Evolutionary conservation across 2,797 vertebrate genomes (phyloP).

Genomic region (Peromyscus attwateri): DNA sequence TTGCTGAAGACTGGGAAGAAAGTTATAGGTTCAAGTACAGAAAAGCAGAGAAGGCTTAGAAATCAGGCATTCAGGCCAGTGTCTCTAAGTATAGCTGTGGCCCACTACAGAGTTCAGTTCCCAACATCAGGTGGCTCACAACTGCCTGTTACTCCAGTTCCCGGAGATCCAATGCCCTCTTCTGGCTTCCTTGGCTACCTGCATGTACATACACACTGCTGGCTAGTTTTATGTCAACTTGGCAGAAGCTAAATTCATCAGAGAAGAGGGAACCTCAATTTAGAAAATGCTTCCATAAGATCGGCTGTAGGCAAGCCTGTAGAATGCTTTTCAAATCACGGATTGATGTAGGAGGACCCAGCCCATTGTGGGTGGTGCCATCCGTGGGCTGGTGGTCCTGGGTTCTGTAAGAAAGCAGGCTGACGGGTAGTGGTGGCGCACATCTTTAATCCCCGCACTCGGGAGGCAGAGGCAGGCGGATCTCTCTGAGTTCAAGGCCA

Average conservation of each 20-base stretch:
- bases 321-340: not conserved
- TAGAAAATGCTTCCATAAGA: not conserved
- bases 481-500: too few relatives aligned
- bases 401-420: not conserved
- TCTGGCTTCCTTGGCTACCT: not conserved
- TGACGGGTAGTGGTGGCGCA: too few relatives aligned
- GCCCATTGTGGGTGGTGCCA: too few relatives aligned
- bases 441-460: too few relatives aligned
- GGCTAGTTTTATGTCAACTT: not conserved
- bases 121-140: not conserved
- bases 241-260: not conserved
- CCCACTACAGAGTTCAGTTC: not conserved
- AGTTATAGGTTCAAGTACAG: constrained; percentile 24
- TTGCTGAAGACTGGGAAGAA: not conserved
- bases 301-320: not conserved
- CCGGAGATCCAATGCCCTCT: not conserved
- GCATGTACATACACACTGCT: not conserved
- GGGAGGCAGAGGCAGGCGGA: too few relatives aligned
- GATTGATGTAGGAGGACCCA: not conserved
- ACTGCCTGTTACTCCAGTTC: not conserved
- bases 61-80: not conserved
- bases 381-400: not conserved
- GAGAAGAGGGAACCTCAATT: not conserved
- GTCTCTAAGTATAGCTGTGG: not conserved
- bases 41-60: not conserved